phyloP scores from a whole-genome alignment of 2,797 vertebrate genomes.

The Hyperoplus lanceolatus region DNA sequence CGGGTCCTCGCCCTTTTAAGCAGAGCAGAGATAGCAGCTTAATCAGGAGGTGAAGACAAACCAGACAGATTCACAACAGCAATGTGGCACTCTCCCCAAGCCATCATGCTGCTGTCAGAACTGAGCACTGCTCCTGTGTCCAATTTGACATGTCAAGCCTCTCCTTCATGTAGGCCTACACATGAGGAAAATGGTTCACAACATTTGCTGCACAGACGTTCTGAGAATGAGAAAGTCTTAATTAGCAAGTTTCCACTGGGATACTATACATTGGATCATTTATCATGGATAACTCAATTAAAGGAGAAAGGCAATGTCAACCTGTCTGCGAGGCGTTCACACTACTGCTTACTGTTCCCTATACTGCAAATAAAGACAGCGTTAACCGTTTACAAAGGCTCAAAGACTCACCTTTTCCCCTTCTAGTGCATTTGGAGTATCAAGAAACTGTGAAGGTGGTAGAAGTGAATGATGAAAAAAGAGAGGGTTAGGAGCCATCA shows the following conservation, averaged over 20 bases:
- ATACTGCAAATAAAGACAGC: constrained; percentile 32
- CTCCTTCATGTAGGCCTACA: constrained; percentile 9
- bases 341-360: constrained; percentile 7
- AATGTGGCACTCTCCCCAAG: constrained; percentile 59
- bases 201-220: not conserved
- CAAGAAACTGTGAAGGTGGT: not conserved
- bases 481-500: constrained; percentile 52
- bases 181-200: constrained; percentile 6
- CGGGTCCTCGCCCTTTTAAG: constrained; percentile 41
- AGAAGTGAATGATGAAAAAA: constrained; percentile 29
- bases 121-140: constrained; percentile 63
- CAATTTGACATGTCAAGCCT: constrained; percentile 54
- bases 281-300: constrained; percentile 41
- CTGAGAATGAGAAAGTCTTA: not conserved
- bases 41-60: constrained; percentile 76
- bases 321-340: constrained; percentile 20
- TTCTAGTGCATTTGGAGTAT: not conserved
- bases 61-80: constrained; percentile 56
- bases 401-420: constrained; percentile 2
- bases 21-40: constrained; percentile 61
- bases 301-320: constrained; percentile 28
- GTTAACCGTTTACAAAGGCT: constrained; percentile 19
- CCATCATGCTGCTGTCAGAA: constrained; percentile 58
- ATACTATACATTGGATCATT: constrained; percentile 23
- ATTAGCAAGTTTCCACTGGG: constrained; percentile 29